phyloP scores from a whole-genome alignment of 2,113 vertebrate species.

The Cheilinus undulatus region DNA sequence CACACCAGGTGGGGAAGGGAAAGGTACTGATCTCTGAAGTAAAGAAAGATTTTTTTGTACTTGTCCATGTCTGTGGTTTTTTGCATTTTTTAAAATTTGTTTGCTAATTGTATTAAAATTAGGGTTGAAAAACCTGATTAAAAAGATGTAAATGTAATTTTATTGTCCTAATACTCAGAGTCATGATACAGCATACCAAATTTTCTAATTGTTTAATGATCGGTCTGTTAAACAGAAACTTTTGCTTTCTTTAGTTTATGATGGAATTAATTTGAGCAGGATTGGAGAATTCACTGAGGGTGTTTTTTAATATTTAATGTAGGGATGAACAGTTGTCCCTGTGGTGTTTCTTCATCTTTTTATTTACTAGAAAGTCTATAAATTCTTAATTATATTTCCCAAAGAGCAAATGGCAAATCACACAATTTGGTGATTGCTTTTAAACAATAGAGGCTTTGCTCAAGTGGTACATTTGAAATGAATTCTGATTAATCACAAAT shows the following conservation, averaged over 20 bases:
- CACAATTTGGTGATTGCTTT: background rate
- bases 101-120: slow-evolving; percentile 74
- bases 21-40: slow-evolving; percentile 84
- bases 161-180: slow-evolving; percentile 5
- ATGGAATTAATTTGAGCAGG: background rate
- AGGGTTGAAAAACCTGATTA: slow-evolving; percentile 51
- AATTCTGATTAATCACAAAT: background rate
- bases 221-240: background rate
- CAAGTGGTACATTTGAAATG: background rate
- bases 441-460: background rate
- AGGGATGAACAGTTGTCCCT: too few relatives aligned
- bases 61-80: slow-evolving; percentile 72
- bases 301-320: background rate
- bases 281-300: background rate
- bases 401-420: background rate
- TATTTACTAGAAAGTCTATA: background rate
- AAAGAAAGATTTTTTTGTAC: slow-evolving; percentile 80
- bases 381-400: background rate
- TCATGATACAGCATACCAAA: background rate
- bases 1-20: slow-evolving; percentile 64
- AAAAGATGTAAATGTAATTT: slow-evolving; percentile 33
- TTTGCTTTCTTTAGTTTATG: background rate
- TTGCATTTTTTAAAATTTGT: slow-evolving; percentile 46
- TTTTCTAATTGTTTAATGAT: background rate
- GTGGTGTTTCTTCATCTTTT: background rate